A percentile compares a stretch with the other conserved stretches of the same genome.
Conservation (phyloP, 2,113 vertebrate species). For the Anguilla japonica region DNA sequence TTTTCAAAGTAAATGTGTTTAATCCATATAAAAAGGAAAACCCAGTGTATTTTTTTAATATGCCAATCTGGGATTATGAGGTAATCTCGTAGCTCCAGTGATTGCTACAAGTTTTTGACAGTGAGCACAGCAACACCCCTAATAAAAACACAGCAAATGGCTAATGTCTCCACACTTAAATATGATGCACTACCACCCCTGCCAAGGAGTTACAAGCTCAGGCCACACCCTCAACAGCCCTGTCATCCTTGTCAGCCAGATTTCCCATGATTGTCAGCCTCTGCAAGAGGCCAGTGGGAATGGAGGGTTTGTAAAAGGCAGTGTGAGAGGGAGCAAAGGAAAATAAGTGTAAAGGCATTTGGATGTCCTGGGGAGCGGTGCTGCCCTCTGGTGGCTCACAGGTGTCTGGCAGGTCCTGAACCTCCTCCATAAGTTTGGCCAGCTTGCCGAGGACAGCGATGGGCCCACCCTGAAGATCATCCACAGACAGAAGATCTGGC, state of each 20-base stretch:
- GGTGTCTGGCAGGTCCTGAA: conserved; percentile 55
- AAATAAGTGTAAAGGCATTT: conserved; percentile 76
- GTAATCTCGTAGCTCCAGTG: too few relatives aligned
- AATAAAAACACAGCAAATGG: too few relatives aligned
- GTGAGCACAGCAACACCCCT: too few relatives aligned
- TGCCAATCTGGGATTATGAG: too few relatives aligned
- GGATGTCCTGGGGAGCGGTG: conserved; percentile 46
- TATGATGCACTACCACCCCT: neutral
- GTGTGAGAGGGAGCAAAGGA: conserved; percentile 76
- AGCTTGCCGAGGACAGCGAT: conserved; percentile 70
- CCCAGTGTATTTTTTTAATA: too few relatives aligned
- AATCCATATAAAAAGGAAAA: too few relatives aligned
- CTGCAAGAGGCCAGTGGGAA: conserved; percentile 79
- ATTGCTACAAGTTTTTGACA: too few relatives aligned
- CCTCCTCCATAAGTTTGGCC: conserved; percentile 73
- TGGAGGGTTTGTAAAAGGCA: conserved; percentile 73
- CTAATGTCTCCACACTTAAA: neutral
- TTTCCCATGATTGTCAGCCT: conserved; percentile 75
- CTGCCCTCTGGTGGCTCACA: conserved; percentile 19
- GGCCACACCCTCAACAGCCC: conserved; percentile 37
- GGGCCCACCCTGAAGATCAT: conserved; percentile 77
- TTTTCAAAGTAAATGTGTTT: too few relatives aligned
- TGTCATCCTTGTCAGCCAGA: conserved; percentile 77
- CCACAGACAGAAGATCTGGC: conserved; percentile 79
- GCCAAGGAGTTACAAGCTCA: neutral